Conservation (phyloP, 2,113 vertebrate genomes). For the Brachypodius melanocephalos region DNA sequence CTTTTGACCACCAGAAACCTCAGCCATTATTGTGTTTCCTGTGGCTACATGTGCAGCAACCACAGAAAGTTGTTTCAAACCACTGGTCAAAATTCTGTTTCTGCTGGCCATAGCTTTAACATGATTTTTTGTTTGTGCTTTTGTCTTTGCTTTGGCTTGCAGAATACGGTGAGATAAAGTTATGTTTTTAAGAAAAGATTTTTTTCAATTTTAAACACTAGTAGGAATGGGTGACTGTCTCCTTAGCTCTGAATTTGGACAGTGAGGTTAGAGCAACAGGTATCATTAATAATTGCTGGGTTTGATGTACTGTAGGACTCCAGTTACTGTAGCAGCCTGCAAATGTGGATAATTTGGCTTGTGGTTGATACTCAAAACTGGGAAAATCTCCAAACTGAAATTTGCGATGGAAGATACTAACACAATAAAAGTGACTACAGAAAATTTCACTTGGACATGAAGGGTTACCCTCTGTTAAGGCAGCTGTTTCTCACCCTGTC, state of each 20-base stretch:
- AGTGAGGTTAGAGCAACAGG: not conserved
- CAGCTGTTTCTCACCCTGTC: not conserved
- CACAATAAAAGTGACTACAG: not conserved
- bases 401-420: not conserved
- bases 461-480: not conserved
- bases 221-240: not conserved
- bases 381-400: slow-evolving; percentile 8
- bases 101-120: not conserved
- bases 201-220: not conserved
- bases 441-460: not conserved
- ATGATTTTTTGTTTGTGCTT: not conserved
- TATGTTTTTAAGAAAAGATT: not conserved
- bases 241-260: not conserved
- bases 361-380: not conserved
- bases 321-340: not conserved
- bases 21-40: slow-evolving; percentile 17
- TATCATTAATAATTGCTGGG: not conserved
- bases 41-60: slow-evolving; percentile 27
- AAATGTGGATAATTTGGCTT: not conserved
- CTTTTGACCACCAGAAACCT: slow-evolving; percentile 14
- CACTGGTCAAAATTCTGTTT: not conserved
- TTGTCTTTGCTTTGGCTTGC: not conserved
- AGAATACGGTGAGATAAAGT: not conserved
- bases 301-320: not conserved
- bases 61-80: slow-evolving; percentile 22